phyloP scores from a whole-genome alignment of 2,797 vertebrate genomes.

The Onychomys leucogaster region DNA sequence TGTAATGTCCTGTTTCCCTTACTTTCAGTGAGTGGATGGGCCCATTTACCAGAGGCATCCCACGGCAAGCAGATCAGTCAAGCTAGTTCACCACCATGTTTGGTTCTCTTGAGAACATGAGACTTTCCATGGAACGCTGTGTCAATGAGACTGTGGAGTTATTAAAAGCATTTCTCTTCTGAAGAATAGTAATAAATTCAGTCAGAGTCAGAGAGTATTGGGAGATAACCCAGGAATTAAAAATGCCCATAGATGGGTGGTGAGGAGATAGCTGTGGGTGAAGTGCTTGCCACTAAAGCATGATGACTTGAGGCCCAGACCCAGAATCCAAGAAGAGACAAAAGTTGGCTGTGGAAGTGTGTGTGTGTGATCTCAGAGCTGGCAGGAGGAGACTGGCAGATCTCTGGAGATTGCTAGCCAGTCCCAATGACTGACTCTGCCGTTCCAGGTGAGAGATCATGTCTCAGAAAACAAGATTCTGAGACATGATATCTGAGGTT shows the following conservation, averaged over 20 bases:
- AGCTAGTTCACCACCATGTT: conserved; percentile 77
- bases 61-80: conserved; percentile 77
- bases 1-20: conserved; percentile 54
- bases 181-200: conserved; percentile 42
- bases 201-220: neutral
- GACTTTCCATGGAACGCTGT: conserved; percentile 67
- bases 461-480: neutral
- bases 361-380: neutral
- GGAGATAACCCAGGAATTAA: conserved; percentile 49
- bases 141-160: conserved; percentile 70
- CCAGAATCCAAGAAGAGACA: neutral
- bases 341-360: neutral
- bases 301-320: neutral
- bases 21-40: conserved; percentile 75
- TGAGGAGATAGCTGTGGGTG: neutral
- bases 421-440: too few relatives aligned
- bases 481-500: neutral
- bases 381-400: neutral
- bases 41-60: conserved; percentile 77
- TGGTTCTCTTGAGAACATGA: conserved; percentile 75
- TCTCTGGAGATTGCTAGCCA: neutral
- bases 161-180: conserved; percentile 67
- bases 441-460: neutral
- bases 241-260: conserved; percentile 3
- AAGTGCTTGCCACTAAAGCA: neutral